A percentile compares a stretch with the other conserved stretches of the same genome.
Conservation (phyloP, 2,797 vertebrate genomes). For the Chelidonichthys spinosus region DNA sequence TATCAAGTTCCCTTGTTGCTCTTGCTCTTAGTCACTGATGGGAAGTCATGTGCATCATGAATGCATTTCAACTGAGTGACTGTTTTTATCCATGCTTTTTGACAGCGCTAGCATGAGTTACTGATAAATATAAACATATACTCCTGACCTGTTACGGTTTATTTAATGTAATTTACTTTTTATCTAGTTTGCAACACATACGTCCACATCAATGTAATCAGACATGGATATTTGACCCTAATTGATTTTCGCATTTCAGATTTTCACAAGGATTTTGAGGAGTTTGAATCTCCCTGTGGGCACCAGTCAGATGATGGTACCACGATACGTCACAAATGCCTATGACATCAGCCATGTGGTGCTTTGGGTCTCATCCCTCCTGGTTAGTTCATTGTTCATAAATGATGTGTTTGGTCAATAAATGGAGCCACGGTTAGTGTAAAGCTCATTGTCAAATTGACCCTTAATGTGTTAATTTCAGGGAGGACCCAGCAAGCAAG, state of each 20-base stretch:
- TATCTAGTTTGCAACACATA: background rate
- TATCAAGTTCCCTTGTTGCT: conserved; percentile 71
- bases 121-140: conserved; percentile 23
- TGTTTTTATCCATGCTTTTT: conserved; percentile 23
- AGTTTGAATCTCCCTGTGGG: conserved; percentile 98
- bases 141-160: background rate
- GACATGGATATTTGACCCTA: background rate
- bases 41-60: conserved; percentile 45
- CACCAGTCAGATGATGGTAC: conserved; percentile 94
- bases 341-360: conserved; percentile 96
- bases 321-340: conserved; percentile 92
- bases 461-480: conserved; percentile 63
- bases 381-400: conserved; percentile 84
- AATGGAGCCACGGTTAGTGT: too few relatives aligned
- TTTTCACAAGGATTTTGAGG: conserved; percentile 96
- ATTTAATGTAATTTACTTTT: background rate
- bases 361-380: conserved; percentile 95
- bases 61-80: conserved; percentile 18
- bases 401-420: background rate
- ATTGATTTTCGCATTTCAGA: conserved; percentile 79
- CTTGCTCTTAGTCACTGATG: conserved; percentile 13
- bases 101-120: conserved; percentile 12
- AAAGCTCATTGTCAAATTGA: background rate
- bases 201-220: conserved; percentile 4
- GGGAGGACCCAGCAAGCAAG: conserved; percentile 96